Base-by-base conservation (phyloP, 2,113 vertebrate species). In the Copsychus sechellarum region DNA sequence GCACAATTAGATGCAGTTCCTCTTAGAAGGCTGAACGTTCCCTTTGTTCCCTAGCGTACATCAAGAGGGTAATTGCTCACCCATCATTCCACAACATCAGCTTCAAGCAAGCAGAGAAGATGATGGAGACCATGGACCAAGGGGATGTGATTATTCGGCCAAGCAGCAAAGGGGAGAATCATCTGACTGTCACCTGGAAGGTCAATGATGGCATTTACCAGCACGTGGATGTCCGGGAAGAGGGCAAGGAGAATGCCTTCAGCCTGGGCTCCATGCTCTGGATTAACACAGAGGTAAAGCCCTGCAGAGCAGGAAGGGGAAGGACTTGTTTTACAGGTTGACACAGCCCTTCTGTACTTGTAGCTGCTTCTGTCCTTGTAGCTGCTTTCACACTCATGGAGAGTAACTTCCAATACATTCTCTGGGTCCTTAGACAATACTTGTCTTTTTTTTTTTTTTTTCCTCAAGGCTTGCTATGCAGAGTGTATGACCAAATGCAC, bases 81-180 rank as follows among this genome's bases (percentile, higher is more conserved):
- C 99, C 99, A 1, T 99, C 99, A 92, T 99, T 99, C 98, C 99
- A 99, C 98, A 99, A 99, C 95, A 99, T 99, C 82, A 99, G 99
- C 97, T 99, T 99, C 97, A 99, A 99, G 97, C 99, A 99, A 98
- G 99, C 99, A 3, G 99, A 99, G 98, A 99, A 99, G 97, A 99
- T 99, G 99, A 99, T 99, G 99, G 99, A 99, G 97, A 98, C 99
- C 28, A 98, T 99, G 98, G 99, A 99, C 98, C 99, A 99, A 97
- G 99, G 99, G 48, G 99, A 99, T 34, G 98, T 99, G 90, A 99
- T 99, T 70, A 99, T 99, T 96, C 98, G 99, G 47, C 99, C 99
- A 7, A 99, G 99, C 97, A 99, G 99, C 98, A 99, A 99, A 90
- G 99, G 99, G 11, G 99, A 99, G 95, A 99, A 99, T 96, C 99